A percentile compares a stretch with the other conserved stretches of the same genome.
Evolutionary conservation across 1,140 invertebrate genomes (phyloP).

Genomic region (honey bee (Apis mellifera)): DNA sequence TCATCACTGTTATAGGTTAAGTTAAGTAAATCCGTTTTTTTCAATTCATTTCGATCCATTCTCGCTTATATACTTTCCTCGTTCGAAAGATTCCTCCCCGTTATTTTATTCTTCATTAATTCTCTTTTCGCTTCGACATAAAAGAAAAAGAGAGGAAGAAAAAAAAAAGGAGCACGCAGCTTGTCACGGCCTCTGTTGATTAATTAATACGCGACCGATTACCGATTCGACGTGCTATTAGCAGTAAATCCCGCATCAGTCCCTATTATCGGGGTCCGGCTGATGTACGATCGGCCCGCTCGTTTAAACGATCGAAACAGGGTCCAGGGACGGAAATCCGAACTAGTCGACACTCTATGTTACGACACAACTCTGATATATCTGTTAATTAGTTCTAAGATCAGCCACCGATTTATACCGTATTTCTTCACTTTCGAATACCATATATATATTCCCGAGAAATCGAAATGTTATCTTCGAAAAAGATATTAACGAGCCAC

Average conservation of each 20-base stretch:
- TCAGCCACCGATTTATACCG: conserved; percentile 27
- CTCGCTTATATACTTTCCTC: not conserved
- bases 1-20: too few relatives aligned
- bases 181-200: not conserved
- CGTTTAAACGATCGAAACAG: not conserved
- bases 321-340: conserved; percentile 28
- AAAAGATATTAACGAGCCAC: not conserved
- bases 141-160: not conserved
- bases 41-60: not conserved
- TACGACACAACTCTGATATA: conserved; percentile 29
- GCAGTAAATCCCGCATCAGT: conserved; percentile 30
- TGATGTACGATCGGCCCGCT: not conserved
- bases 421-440: not conserved
- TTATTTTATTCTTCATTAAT: not conserved
- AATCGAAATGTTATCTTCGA: not conserved
- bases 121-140: not conserved
- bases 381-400: conserved; percentile 53
- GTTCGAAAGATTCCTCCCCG: not conserved
- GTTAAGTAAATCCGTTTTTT: not conserved
- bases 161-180: not conserved
- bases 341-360: conserved; percentile 49
- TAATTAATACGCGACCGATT: conserved; percentile 28
- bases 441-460: not conserved
- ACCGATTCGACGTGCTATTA: conserved; percentile 27
- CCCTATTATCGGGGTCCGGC: not conserved